Base-by-base conservation (phyloP, 2,888 invertebrate species). In the Pseudanteris insignis region DNA sequence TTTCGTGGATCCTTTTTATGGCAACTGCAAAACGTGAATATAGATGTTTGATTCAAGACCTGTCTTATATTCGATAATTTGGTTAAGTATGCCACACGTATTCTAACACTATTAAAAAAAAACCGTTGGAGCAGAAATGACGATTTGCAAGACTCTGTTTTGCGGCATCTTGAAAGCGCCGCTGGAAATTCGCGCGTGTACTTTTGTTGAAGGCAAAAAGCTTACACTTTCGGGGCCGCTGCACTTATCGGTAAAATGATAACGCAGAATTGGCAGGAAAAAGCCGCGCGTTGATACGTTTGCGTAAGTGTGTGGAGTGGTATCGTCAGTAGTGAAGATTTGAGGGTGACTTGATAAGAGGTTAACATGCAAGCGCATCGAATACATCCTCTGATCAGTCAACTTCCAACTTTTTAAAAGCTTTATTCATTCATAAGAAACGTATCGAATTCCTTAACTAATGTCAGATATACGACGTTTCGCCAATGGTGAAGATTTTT, bases 311-410 rank as follows among this genome's bases (percentile, higher is more conserved):
- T 33, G 50, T 37, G 12, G 63, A 63, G 63, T 63, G 58, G 58
- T 63, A 63, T 63, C 58, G 58, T 59, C 58, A 54, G 47, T n/a
- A 41, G 48, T 57, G 51, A 62, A 38, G 62, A 62, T 57, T 62
- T 51, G 51, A 62, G 62, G 57, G 62, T 51, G 43, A 57, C 62
- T 57, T 63, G 58, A 63, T 63, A 54, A 47, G 58, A 54, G 44
- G 48, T 47, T 63, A 54, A 58, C 63, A 63, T 58, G 63, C 63
- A 41, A 63, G 44, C 40, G 38, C 44, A 32, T 57, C 50, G 44
- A 43, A 53, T 40, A 11, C 37, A n/a, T 36, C 9, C n/a, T 25
- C 40, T 57, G 57, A 44, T 38, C 28, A 34, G 15, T 1, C 7
- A 48, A 53, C 53, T 53, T 63, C 44, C 29, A 53, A 48, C 48